Percentiles rank a stretch among this genome's conserved stretches.
These are phyloP conservation scores for Ophion ellenae DNA, from an alignment of 2,888 invertebrate species.

Conservation along the genomic window DNA sequence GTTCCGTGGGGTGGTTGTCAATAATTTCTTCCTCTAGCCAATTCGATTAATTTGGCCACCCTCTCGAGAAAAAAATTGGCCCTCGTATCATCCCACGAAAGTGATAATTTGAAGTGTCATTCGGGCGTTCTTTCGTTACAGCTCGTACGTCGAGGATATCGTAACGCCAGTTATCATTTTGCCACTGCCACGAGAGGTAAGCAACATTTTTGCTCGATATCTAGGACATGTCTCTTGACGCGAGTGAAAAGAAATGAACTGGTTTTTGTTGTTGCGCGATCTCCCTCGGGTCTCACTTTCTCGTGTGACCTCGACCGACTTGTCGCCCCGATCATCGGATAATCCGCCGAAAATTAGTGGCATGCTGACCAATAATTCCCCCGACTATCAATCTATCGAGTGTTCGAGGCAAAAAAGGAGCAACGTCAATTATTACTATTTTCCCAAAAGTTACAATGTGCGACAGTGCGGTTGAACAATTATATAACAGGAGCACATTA, in stretches of 20 bases:
- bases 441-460: not conserved
- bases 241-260: constrained; percentile 20
- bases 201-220: constrained; percentile 38
- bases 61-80: not conserved
- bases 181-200: constrained; percentile 74
- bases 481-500: not conserved
- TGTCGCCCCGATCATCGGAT: not conserved
- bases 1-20: constrained; percentile 11
- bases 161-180: constrained; percentile 69
- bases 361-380: not conserved
- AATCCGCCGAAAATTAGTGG: too few species aligned
- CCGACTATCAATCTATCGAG: not conserved
- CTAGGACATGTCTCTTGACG: constrained; percentile 45
- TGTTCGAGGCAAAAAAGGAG: not conserved
- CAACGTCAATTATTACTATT: not conserved
- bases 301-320: constrained; percentile 38
- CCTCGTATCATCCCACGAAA: not conserved
- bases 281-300: constrained; percentile 36
- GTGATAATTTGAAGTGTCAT: not conserved
- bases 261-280: constrained; percentile 48
- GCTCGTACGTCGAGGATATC: constrained; percentile 73
- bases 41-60: not conserved
- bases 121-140: constrained; percentile 71
- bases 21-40: not conserved
- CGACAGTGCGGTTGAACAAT: not conserved